Evolutionary conservation across 2,797 vertebrate genomes (phyloP).

Genomic region (Megaceryle alcyon): DNA sequence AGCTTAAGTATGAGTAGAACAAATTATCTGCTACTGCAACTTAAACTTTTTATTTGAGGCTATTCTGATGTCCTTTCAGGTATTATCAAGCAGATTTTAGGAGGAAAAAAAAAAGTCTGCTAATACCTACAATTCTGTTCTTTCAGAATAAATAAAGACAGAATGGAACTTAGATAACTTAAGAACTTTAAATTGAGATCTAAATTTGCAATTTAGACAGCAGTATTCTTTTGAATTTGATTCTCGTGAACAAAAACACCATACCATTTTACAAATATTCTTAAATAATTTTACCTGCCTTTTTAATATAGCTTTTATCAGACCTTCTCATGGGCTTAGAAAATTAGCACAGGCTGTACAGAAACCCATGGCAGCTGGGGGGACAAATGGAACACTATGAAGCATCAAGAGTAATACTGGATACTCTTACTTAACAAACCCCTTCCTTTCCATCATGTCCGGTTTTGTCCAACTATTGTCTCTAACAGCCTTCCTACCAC

Average conservation of each 20-base stretch:
- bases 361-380: background rate
- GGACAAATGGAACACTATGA: background rate
- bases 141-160: background rate
- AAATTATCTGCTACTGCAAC: background rate
- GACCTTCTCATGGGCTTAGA: background rate
- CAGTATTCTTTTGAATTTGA: background rate
- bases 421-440: background rate
- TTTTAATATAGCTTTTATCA: background rate
- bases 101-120: background rate
- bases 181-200: background rate
- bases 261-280: background rate
- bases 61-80: background rate
- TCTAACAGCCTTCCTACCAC: background rate
- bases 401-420: background rate
- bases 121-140: background rate
- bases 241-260: background rate
- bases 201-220: constrained; percentile 18
- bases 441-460: background rate
- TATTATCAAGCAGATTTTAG: background rate
- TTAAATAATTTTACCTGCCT: background rate
- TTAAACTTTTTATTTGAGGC: background rate
- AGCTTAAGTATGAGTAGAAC: background rate
- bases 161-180: background rate
- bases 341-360: background rate
- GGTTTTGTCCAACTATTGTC: background rate